Base-by-base conservation (phyloP, 2,797 vertebrate species). In the Esox lucius region DNA sequence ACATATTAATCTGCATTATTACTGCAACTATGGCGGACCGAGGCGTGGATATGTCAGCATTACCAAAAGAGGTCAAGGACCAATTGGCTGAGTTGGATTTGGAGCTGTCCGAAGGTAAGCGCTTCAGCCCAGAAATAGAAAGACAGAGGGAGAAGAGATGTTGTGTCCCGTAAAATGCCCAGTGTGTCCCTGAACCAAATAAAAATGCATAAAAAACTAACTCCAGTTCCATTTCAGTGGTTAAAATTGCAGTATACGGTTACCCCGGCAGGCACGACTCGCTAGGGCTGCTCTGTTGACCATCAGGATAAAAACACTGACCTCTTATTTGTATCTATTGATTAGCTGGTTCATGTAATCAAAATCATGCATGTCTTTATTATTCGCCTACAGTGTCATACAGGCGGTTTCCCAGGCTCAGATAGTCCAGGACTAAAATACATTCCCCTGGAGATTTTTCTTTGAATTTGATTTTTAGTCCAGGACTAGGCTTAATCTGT, bases 1-100 rank as follows among this genome's bases (percentile, higher is more conserved):
- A 24, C 19, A 28, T 64, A 77, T 78, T 80, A 77, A 7, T 81
- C 85, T 61, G 80, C 80, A 9, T 70, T 85, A 82, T 83, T 78
- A 78, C 79, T 59, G 80, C 85, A 15, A 84, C 85, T 77, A 96
- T 97, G 96, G 93, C 95, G 87, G 95, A 97, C 81, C 93, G 94
- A 87, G 91, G 92, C 83, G 92, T 95, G 78, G 96, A 97, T 84
- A 80, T 94, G 88, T 90, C 94, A 42, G 93, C 92, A 79, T 87
- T 98, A 88, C 96, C 97, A 66, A 95, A 95, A 88, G 96, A 97
- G 92, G 95, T 98, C 90, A 94, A 96, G 76, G 97, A 97, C 90
- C 96, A 97, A 91, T 94, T 98, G 92, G 97, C 97, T 68, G 97
- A 98, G 93, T 90, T 98, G 93, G 97, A 98, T 88, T 92, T 98